Evolutionary conservation across 2,888 invertebrate genomes (phyloP), one percentile per base, ranked within the genome.

Genomic region (Drosophila nr. medialis): DNA sequence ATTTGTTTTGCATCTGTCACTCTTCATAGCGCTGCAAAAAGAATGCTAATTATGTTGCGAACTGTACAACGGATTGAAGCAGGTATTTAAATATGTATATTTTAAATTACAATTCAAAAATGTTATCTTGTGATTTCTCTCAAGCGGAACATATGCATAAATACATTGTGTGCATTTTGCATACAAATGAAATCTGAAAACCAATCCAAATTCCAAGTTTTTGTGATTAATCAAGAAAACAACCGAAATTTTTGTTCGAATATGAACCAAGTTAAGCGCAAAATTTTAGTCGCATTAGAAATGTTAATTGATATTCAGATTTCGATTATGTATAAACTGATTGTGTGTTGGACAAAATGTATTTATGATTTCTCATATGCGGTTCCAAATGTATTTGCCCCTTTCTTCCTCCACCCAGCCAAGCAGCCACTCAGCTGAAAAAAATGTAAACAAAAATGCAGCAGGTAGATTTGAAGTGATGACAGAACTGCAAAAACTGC

Each of bases 401-500:
- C 0, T 30, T 15, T 18, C 7, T 11, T 38, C 13, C 30, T 30
- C 1, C 38, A 21, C 13, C 7, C 7, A 21, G 45, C 2, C 30
- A 18, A 24, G 1, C 15, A 8, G 18, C 4, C 21, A 51, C 51
- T 51, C 18, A 15, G 7, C 7, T 49, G 11, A 24, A 32, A 32
- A 11, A 55, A 55, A 51, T 62, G 15, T 27, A 38, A 55, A 69
- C 60, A 51, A 30, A 70, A 53, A 58, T 51, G 38, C 18, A 60
- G 30, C 60, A 51, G 8, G 40, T 63, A 32, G 48, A 74, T 48
- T 69, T 60, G 27, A 74, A 63, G 63, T 74, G 45, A n/a, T 7
- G 27, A 34, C 30, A n/a, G 38, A 38, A 38, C 15, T 21, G 34
- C 11, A 48, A 38, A 53, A 63, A 30, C 48, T 66, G 21, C 49